Evolutionary conservation across 2,888 invertebrate genomes (phyloP).

Genomic region (Sarcophaga rosellei): DNA sequence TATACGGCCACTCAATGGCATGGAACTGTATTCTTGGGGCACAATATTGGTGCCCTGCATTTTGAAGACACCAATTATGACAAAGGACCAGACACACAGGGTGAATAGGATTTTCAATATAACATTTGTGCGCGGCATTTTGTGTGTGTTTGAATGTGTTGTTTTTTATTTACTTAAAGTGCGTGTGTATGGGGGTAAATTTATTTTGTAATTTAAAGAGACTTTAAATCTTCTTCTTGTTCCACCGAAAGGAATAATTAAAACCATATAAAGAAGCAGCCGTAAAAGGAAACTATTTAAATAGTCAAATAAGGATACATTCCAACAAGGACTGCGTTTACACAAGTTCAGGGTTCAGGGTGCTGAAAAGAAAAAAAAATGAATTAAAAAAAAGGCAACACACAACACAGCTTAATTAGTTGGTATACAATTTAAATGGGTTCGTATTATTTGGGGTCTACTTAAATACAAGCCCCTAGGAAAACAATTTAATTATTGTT

Average conservation of each 20-base stretch:
- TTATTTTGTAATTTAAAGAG: too few relatives aligned
- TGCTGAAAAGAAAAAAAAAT: slow-evolving; percentile 53
- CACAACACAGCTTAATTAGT: slow-evolving; percentile 50
- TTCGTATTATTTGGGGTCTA: background rate
- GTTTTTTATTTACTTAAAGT: background rate
- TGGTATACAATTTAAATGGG: slow-evolving; percentile 16
- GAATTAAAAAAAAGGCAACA: slow-evolving; percentile 10
- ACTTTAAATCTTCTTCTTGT: too few relatives aligned
- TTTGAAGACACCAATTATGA: slow-evolving; percentile 81
- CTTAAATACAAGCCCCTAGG: background rate
- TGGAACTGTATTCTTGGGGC: slow-evolving; percentile 78
- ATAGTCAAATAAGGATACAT: background rate
- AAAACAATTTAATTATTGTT: slow-evolving; percentile 53
- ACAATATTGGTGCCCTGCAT: slow-evolving; percentile 80
- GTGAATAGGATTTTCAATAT: slow-evolving; percentile 81
- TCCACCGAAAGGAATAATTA: slow-evolving; percentile 16
- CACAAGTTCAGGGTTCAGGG: background rate
- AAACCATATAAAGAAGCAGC: slow-evolving; percentile 39
- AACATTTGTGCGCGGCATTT: slow-evolving; percentile 80
- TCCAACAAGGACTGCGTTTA: background rate
- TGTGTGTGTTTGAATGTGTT: slow-evolving; percentile 44
- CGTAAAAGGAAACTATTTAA: slow-evolving; percentile 16
- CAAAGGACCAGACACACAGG: slow-evolving; percentile 81
- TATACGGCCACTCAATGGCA: slow-evolving; percentile 80
- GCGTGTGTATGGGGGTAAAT: background rate